phyloP scores from a whole-genome alignment of 53 echinoderm and acorn worm genomes.

The Holothuria leucospilota region DNA sequence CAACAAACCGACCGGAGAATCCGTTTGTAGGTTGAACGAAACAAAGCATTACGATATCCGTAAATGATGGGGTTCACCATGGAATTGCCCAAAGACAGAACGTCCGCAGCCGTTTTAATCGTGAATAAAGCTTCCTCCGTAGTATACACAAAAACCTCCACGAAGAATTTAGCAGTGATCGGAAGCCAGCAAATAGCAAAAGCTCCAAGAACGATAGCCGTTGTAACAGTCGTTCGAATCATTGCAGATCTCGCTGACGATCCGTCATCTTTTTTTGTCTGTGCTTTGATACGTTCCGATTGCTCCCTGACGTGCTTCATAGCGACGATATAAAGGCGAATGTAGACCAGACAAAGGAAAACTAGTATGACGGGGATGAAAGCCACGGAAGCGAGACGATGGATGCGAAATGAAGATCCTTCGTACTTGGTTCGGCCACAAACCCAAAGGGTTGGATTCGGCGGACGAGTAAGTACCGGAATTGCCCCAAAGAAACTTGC shows the following conservation, averaged over 20 bases:
- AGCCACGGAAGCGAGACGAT: not conserved
- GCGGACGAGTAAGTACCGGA: not conserved
- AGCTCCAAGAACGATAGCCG: constrained; percentile 26
- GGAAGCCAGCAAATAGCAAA: constrained; percentile 36
- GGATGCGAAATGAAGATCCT: not conserved
- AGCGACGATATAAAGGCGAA: constrained; percentile 1
- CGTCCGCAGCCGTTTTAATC: constrained; percentile 9
- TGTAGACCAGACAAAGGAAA: constrained; percentile 7
- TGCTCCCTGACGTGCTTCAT: not conserved
- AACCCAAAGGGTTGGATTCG: constrained; percentile 43
- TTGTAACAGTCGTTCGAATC: constrained; percentile 32
- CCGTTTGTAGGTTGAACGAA: not conserved
- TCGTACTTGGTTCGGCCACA: constrained; percentile 32
- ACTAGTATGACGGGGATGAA: not conserved
- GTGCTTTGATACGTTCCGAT: not conserved
- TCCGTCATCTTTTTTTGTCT: not conserved
- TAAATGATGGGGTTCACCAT: constrained; percentile 43
- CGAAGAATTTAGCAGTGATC: constrained; percentile 3
- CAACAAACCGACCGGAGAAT: not conserved
- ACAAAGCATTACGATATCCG: constrained; percentile 5
- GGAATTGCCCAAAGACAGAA: constrained; percentile 18
- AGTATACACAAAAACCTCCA: not conserved
- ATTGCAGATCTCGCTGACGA: not conserved
- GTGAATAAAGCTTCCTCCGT: constrained; percentile 5
- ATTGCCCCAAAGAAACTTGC: not conserved